Conservation (phyloP, 2,888 invertebrate genomes). For the Allygus modestus region DNA sequence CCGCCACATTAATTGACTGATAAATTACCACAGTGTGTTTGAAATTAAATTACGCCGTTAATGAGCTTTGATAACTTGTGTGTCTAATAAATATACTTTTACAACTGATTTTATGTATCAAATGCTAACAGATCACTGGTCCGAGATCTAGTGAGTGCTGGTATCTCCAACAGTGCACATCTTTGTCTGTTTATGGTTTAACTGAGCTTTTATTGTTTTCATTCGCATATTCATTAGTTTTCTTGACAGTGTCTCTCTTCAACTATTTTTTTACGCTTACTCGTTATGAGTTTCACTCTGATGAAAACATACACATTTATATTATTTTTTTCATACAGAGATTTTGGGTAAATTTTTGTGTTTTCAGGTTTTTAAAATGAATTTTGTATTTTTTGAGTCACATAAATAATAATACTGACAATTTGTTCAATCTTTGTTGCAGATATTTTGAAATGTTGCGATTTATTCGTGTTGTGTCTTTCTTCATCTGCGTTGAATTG, state of each 20-base stretch:
- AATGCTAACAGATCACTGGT: not conserved
- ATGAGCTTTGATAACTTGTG: conserved; percentile 27
- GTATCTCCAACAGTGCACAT: not conserved
- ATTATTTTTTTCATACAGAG: not conserved
- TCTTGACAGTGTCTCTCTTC: not conserved
- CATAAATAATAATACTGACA: too few species aligned
- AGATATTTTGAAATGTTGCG: too few species aligned
- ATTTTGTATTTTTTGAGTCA: not conserved
- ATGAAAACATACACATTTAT: too few species aligned
- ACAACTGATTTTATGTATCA: conserved; percentile 42
- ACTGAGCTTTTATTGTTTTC: not conserved
- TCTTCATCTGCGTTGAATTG: too few species aligned
- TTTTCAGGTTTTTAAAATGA: not conserved
- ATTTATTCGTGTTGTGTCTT: too few species aligned
- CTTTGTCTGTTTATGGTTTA: not conserved
- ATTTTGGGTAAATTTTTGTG: not conserved
- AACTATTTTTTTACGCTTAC: not conserved
- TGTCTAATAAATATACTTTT: conserved; percentile 54
- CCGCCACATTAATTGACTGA: conserved; percentile 6
- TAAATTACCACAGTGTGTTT: conserved; percentile 37
- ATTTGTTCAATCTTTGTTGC: too few species aligned
- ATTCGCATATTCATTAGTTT: not conserved
- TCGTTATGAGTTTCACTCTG: too few species aligned
- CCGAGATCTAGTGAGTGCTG: not conserved
- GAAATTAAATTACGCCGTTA: conserved; percentile 42